phyloP scores from a whole-genome alignment of 2,797 vertebrate species.

The Hydrophis major region DNA sequence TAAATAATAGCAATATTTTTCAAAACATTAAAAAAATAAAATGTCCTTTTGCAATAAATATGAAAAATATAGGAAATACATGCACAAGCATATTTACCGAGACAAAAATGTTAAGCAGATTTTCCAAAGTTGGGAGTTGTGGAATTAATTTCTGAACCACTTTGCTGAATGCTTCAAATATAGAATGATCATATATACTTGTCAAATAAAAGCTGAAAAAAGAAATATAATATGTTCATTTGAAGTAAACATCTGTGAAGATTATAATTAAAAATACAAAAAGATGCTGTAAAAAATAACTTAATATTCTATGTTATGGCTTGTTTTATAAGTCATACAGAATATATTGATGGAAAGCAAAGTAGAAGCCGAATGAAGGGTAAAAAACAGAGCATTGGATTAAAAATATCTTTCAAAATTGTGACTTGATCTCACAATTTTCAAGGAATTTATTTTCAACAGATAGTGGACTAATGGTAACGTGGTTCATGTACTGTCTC shows the following conservation, averaged over 20 bases:
- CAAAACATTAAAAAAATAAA: background rate
- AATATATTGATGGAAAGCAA: background rate
- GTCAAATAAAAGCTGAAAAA: slow-evolving; percentile 92
- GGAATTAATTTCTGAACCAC: slow-evolving; percentile 94
- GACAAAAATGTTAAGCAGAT: slow-evolving; percentile 97
- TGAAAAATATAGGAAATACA: slow-evolving; percentile 29
- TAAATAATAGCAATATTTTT: background rate
- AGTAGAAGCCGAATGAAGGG: background rate
- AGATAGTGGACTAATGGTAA: background rate
- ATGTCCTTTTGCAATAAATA: slow-evolving; percentile 33
- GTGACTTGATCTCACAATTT: background rate
- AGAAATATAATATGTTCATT: slow-evolving; percentile 64
- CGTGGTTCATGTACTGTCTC: background rate
- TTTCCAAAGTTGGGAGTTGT: slow-evolving; percentile 92
- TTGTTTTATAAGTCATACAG: background rate
- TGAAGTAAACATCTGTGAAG: background rate
- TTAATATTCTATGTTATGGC: background rate
- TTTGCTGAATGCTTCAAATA: slow-evolving; percentile 94
- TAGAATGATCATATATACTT: slow-evolving; percentile 89
- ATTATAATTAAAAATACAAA: background rate
- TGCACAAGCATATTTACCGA: slow-evolving; percentile 79
- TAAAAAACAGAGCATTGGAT: background rate
- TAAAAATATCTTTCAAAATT: background rate
- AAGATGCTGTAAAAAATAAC: background rate
- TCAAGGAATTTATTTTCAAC: background rate